These are phyloP conservation scores for Platyscapa corneri DNA, from an alignment of 1,140 invertebrate genomes.

Conservation along the genomic window DNA sequence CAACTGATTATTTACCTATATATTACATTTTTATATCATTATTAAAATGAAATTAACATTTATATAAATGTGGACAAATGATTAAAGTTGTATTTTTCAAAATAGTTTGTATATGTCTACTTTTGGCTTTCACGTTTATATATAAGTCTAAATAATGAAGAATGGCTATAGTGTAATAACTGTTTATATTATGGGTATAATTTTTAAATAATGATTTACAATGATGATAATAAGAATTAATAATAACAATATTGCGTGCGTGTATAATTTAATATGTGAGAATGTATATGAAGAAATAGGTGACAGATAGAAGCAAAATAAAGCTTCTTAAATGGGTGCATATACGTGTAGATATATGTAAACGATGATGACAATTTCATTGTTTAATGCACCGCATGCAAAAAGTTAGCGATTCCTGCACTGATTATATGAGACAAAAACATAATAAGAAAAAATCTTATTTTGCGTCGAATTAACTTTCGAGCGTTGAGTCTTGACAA, in stretches of 20 bases:
- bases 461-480: constrained; percentile 44
- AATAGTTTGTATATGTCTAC: constrained; percentile 15
- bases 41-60: constrained; percentile 18
- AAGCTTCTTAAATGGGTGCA: constrained; percentile 51
- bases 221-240: constrained; percentile 50
- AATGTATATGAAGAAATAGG: constrained; percentile 51
- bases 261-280: constrained; percentile 49
- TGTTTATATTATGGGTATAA: constrained; percentile 51
- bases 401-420: constrained; percentile 47
- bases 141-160: constrained; percentile 26
- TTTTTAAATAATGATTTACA: constrained; percentile 50
- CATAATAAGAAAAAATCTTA: constrained; percentile 18
- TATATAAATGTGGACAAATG: background rate
- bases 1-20: background rate
- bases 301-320: constrained; percentile 49
- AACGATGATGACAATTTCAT: constrained; percentile 46
- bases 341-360: constrained; percentile 54
- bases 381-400: constrained; percentile 50
- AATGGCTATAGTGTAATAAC: constrained; percentile 50
- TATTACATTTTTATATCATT: background rate
- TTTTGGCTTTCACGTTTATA: constrained; percentile 40
- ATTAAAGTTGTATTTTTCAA: constrained; percentile 43
- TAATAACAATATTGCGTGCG: constrained; percentile 41
- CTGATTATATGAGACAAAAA: constrained; percentile 45
- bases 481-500: constrained; percentile 49